phyloP scores from a whole-genome alignment of 2,888 invertebrate species.

The Linyphia triangularis region DNA sequence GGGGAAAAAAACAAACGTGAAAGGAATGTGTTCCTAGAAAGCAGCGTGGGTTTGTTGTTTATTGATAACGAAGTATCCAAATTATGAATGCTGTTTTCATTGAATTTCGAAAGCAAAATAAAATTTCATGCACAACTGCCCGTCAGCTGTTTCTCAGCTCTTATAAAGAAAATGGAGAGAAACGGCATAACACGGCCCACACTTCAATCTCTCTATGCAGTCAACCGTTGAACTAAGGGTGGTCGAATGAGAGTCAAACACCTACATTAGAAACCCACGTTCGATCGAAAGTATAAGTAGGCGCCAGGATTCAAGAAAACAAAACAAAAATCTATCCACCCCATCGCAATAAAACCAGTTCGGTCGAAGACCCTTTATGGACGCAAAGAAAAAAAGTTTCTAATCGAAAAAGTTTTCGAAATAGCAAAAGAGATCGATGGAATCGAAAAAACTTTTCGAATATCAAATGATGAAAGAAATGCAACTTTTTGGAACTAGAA shows the following conservation, averaged over 20 bases:
- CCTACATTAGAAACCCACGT: constrained; percentile 41
- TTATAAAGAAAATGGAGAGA: neutral
- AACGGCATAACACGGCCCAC: neutral
- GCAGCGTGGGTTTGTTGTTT: neutral
- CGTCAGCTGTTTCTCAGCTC: too few species aligned
- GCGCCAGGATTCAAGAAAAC: neutral
- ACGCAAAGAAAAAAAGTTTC: neutral
- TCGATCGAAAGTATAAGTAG: neutral
- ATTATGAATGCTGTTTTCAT: neutral
- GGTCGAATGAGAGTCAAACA: constrained; percentile 1
- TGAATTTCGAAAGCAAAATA: neutral
- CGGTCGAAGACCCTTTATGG: constrained; percentile 27
- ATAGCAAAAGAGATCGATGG: constrained; percentile 8
- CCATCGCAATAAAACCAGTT: constrained; percentile 21
- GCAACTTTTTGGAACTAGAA: neutral
- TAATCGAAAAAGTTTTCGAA: constrained; percentile 46
- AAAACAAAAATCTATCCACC: neutral
- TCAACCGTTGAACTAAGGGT: neutral
- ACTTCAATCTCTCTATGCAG: neutral
- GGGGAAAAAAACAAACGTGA: too few species aligned
- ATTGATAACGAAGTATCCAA: neutral
- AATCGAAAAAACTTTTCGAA: neutral
- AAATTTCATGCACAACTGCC: neutral
- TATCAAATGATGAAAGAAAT: neutral
- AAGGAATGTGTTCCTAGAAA: neutral